A percentile compares a stretch with the other conserved stretches of the same genome.
Evolutionary conservation across 2,113 vertebrate genomes (phyloP).

Genomic region (Mixornis gularis): DNA sequence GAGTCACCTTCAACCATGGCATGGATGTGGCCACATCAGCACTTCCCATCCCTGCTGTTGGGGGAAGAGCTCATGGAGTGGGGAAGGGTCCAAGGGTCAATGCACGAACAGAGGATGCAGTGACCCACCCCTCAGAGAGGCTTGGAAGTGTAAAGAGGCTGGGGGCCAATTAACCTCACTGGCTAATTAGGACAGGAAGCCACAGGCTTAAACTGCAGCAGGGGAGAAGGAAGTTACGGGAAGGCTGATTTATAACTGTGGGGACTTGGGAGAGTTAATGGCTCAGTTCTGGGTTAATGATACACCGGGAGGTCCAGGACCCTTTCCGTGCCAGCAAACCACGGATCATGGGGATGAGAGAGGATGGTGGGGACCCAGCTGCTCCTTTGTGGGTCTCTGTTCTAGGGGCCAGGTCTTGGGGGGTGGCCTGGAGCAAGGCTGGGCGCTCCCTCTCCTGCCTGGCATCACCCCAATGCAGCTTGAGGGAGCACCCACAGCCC

Average conservation of each 20-base stretch:
- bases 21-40: accelerated
- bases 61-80: background rate
- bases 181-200: conserved; percentile 56
- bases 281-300: conserved; percentile 47
- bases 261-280: conserved; percentile 14
- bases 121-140: background rate
- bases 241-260: conserved; percentile 29
- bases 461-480: background rate
- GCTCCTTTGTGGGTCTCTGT: background rate
- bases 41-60: background rate
- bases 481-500: background rate
- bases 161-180: conserved; percentile 26
- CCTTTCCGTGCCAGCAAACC: background rate
- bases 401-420: background rate
- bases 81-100: background rate
- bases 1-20: background rate
- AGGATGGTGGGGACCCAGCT: background rate
- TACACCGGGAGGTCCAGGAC: background rate
- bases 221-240: conserved; percentile 27
- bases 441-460: background rate
- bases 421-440: background rate
- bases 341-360: background rate
- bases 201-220: conserved; percentile 15
- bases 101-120: background rate
- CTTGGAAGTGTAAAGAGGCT: background rate